phyloP scores from a whole-genome alignment of 2,113 vertebrate genomes.

The Cyphomyrus plagiostoma region DNA sequence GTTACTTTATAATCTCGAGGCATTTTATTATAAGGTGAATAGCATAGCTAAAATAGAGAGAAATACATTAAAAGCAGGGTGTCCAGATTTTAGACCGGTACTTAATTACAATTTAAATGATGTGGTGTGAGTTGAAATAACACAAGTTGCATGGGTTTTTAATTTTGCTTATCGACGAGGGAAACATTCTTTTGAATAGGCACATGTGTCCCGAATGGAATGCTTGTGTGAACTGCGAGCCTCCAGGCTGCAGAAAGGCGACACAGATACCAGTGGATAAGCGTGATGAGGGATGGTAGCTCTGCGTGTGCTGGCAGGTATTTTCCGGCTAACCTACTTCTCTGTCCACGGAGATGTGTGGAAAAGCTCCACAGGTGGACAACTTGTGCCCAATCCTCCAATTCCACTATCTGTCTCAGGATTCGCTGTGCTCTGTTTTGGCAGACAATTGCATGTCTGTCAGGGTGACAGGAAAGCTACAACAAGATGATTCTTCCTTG shows the following conservation, averaged over 20 bases:
- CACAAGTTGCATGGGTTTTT: neutral
- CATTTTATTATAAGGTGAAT: neutral
- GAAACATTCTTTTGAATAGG: neutral
- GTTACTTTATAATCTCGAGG: neutral
- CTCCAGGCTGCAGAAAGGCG: neutral
- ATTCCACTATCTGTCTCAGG: constrained; percentile 56
- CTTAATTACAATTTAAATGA: neutral
- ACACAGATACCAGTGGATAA: neutral
- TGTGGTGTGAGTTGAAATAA: neutral
- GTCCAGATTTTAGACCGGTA: neutral
- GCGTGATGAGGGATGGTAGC: neutral
- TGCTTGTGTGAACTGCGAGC: neutral
- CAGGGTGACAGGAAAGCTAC: neutral
- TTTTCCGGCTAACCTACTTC: constrained; percentile 37
- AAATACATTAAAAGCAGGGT: neutral
- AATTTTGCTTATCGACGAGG: neutral
- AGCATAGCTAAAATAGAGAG: neutral
- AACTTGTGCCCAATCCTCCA: constrained; percentile 51
- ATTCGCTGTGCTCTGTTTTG: constrained; percentile 49
- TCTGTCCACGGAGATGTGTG: constrained; percentile 37
- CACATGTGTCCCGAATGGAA: neutral
- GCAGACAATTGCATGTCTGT: neutral
- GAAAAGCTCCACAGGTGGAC: constrained; percentile 36
- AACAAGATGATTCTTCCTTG: neutral
- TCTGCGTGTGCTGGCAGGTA: neutral